Percentiles rank a stretch among this genome's conserved stretches.
Evolutionary conservation across 2,888 invertebrate species (phyloP).

Genomic region (Stenchaetothrips biformis): DNA sequence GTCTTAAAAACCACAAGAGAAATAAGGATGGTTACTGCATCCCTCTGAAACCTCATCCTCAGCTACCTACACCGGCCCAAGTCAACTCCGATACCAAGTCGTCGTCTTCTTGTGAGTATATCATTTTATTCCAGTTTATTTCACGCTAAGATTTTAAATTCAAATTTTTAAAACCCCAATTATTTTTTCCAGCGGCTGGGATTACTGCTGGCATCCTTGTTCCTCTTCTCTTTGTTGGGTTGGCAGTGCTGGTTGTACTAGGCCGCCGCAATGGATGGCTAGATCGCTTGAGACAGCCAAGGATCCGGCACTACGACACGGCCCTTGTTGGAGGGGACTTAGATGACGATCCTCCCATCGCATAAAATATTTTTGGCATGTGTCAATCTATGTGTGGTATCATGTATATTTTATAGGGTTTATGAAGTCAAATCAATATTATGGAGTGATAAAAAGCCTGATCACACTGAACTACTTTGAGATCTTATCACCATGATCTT

Average conservation of each 20-base stretch:
- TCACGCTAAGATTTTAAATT: too few relatives aligned
- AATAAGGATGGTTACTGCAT: not conserved
- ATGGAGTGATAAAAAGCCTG: not conserved
- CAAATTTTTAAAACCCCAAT: not conserved
- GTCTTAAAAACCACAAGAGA: not conserved
- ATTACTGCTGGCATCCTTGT: not conserved
- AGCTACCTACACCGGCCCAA: not conserved
- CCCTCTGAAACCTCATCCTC: not conserved
- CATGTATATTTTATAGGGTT: not conserved
- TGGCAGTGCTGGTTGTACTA: not conserved
- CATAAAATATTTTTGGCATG: not conserved
- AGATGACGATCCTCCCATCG: not conserved
- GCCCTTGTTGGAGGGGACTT: conserved; percentile 1
- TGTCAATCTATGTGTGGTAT: not conserved
- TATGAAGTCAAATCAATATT: not conserved
- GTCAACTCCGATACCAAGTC: not conserved
- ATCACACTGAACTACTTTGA: not conserved
- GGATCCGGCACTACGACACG: not conserved
- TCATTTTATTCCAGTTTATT: not conserved
- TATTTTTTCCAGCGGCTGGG: not conserved
- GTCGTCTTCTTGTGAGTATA: not conserved
- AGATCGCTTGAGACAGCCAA: not conserved
- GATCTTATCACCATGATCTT: not conserved
- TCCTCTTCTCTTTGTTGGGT: not conserved
- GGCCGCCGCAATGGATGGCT: not conserved